phyloP scores from a whole-genome alignment of 1,140 invertebrate genomes.

The Drosophila murphyi region DNA sequence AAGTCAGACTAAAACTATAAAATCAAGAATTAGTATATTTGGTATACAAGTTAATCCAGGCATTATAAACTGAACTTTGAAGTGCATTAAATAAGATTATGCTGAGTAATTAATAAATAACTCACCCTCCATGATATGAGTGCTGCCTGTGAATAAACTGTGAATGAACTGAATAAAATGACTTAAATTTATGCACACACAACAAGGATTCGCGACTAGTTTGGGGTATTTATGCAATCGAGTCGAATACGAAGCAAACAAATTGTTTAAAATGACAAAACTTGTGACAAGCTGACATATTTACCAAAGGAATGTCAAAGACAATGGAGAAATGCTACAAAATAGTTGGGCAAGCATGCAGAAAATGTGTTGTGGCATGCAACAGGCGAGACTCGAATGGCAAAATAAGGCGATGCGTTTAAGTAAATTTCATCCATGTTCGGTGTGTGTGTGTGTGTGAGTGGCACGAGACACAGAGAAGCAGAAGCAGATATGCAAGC shows the following conservation, averaged over 20 bases:
- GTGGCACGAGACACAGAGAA: background rate
- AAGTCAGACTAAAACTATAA: no score
- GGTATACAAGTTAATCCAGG: background rate
- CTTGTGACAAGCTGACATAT: conserved; percentile 15
- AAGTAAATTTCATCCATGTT: conserved; percentile 2
- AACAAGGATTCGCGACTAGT: no score
- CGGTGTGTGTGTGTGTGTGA: conserved; percentile 17
- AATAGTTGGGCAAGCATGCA: conserved; percentile 29
- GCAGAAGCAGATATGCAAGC: conserved; percentile 22
- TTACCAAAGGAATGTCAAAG: background rate
- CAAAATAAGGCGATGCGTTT: conserved; percentile 28
- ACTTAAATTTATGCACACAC: conserved; percentile 1
- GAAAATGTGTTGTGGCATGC: conserved; percentile 24
- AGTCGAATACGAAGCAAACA: background rate
- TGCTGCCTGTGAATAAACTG: no score
- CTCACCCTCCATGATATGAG: conserved; percentile 11
- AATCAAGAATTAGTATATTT: background rate
- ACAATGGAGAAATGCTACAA: conserved; percentile 10
- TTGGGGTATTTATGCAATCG: no score
- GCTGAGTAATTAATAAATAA: background rate
- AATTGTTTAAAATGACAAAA: conserved; percentile 21
- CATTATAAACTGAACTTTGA: no score
- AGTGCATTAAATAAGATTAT: no score
- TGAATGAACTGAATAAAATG: background rate
- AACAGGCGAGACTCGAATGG: conserved; percentile 26